Conservation (phyloP, 2,888 invertebrate species). For the Drosophila peninsularis region DNA sequence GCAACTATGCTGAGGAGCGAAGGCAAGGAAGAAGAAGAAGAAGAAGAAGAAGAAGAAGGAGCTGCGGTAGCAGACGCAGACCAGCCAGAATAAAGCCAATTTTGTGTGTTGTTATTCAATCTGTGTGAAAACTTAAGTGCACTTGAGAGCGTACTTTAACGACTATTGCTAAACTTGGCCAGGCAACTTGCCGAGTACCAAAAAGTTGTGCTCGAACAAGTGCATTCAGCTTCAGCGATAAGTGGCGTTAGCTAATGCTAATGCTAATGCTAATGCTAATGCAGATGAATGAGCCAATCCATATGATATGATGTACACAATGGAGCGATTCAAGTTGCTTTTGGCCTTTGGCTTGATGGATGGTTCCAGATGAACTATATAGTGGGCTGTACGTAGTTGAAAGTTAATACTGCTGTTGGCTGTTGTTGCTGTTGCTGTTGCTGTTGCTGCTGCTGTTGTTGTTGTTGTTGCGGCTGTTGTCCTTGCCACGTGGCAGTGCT, state of each 20-base stretch:
- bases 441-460: not conserved
- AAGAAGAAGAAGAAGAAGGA: not conserved
- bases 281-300: not conserved
- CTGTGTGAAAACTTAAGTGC: not conserved
- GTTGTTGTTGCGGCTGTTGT: constrained; percentile 28
- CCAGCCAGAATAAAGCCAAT: not conserved
- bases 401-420: not conserved
- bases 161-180: constrained; percentile 7
- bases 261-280: constrained; percentile 8
- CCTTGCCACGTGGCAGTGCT: constrained; percentile 18
- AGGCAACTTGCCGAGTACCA: not conserved
- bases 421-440: not conserved
- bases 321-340: not conserved
- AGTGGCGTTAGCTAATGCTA: constrained; percentile 4
- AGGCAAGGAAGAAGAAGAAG: not conserved
- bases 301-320: too few species aligned
- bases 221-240: not conserved
- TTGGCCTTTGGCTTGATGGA: too few species aligned
- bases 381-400: too few species aligned
- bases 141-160: constrained; percentile 4
- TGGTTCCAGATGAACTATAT: too few species aligned
- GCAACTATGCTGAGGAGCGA: constrained; percentile 3
- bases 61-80: not conserved
- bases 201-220: constrained; percentile 5
- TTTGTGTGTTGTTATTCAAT: constrained; percentile 8